These are phyloP conservation scores for Gorsachius magnificus DNA, from an alignment of 2,797 vertebrate genomes.

Conservation along the genomic window DNA sequence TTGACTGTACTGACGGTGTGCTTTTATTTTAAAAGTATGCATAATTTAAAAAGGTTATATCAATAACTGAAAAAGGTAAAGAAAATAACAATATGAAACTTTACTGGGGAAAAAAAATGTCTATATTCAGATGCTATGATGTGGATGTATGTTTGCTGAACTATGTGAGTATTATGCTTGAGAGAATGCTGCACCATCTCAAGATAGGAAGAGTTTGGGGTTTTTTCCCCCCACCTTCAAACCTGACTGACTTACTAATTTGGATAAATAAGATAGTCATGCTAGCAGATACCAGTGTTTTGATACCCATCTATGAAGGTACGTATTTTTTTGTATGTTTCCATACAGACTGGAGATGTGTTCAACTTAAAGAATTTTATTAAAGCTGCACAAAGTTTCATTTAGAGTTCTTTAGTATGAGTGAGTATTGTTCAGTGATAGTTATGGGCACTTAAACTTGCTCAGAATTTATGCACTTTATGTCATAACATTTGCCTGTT, in stretches of 20 bases:
- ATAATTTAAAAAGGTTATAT: constrained; percentile 40
- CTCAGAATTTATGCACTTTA: constrained; percentile 23
- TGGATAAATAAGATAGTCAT: background rate
- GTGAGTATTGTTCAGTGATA: constrained; percentile 3
- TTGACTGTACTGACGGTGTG: constrained; percentile 8
- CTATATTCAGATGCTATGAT: constrained; percentile 40
- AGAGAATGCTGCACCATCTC: background rate
- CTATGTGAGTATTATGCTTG: constrained; percentile 10
- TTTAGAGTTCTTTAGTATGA: background rate
- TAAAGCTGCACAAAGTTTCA: constrained; percentile 15
- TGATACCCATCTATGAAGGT: background rate
- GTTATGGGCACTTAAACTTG: constrained; percentile 41
- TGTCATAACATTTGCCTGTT: constrained; percentile 7
- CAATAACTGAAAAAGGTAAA: constrained; percentile 29
- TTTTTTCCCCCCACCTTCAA: background rate
- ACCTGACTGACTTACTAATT: background rate
- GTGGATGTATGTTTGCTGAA: constrained; percentile 42
- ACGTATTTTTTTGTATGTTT: background rate
- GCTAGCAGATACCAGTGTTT: background rate
- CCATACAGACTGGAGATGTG: background rate
- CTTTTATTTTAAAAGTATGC: constrained; percentile 42
- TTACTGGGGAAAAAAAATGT: constrained; percentile 41
- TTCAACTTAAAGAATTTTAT: background rate
- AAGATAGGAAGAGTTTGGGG: background rate
- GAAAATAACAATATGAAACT: constrained; percentile 39